Conservation (phyloP, 2,888 invertebrate species). For the Punctoribates punctum region DNA sequence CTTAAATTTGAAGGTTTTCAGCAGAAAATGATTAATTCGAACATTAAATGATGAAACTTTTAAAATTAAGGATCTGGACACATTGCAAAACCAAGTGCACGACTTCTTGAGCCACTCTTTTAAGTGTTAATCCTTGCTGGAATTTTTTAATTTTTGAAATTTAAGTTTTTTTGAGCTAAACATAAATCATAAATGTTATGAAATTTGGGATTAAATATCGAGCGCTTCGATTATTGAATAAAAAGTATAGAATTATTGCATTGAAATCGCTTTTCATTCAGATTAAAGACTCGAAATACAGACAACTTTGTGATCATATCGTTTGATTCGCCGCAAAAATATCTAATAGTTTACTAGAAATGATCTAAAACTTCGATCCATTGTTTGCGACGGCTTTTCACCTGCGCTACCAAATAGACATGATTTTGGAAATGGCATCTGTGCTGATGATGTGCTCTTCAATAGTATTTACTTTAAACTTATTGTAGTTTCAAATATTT, state of each 20-base stretch:
- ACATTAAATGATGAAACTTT: too few relatives aligned
- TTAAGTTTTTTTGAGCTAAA: too few relatives aligned
- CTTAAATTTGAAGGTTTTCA: too few relatives aligned
- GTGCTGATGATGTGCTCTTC: background rate
- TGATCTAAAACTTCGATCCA: constrained; percentile 8
- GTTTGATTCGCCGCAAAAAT: constrained; percentile 27
- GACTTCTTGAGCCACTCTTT: too few relatives aligned
- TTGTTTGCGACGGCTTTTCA: constrained; percentile 22
- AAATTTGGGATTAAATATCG: background rate
- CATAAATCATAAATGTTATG: too few relatives aligned
- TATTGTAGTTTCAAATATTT: constrained; percentile 28
- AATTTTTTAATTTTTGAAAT: too few relatives aligned
- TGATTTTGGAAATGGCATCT: background rate
- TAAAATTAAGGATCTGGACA: too few relatives aligned
- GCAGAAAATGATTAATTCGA: too few relatives aligned
- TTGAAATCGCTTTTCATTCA: background rate
- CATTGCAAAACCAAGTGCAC: too few relatives aligned
- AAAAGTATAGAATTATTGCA: background rate
- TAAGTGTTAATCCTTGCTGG: too few relatives aligned
- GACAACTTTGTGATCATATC: background rate
- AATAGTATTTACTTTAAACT: constrained; percentile 23
- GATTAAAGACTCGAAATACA: constrained; percentile 14
- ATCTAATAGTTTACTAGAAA: background rate
- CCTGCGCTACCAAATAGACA: constrained; percentile 27
- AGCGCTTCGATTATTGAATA: background rate